A percentile compares a stretch with the other conserved stretches of the same genome.
phyloP scores from a whole-genome alignment of 2,113 vertebrate species.

The Paralichthys olivaceus region DNA sequence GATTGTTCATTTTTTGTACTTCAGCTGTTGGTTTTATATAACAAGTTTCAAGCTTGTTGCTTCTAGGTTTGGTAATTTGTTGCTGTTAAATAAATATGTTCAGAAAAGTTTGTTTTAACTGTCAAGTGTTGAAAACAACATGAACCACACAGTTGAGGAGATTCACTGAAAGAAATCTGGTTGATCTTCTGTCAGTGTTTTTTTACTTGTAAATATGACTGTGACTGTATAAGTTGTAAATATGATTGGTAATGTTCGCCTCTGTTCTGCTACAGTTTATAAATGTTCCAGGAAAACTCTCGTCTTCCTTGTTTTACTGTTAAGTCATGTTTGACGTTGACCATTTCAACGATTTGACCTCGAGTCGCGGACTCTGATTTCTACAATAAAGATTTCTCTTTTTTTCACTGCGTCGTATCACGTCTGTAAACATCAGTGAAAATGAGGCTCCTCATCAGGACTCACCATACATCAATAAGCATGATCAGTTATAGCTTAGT shows the following conservation, averaged over 20 bases:
- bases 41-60: neutral
- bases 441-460: too few species aligned
- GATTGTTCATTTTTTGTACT: neutral
- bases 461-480: too few species aligned
- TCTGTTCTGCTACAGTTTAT: constrained; percentile 30
- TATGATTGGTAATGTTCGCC: neutral
- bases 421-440: neutral
- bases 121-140: constrained; percentile 8
- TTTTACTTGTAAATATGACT: constrained; percentile 44
- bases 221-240: neutral
- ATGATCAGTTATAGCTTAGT: too few species aligned
- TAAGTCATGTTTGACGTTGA: constrained; percentile 1
- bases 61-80: neutral
- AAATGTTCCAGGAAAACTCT: constrained; percentile 40
- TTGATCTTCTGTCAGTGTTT: constrained; percentile 27
- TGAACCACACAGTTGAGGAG: neutral
- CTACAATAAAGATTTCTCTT: neutral
- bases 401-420: neutral
- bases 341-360: neutral
- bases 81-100: constrained; percentile 19
- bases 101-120: constrained; percentile 43
- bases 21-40: constrained; percentile 27
- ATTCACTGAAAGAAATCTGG: too few species aligned
- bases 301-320: constrained; percentile 32
- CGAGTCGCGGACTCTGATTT: neutral